Evolutionary conservation across 2,113 vertebrate genomes (phyloP).

Genomic region (Cyanoliseus patagonus): DNA sequence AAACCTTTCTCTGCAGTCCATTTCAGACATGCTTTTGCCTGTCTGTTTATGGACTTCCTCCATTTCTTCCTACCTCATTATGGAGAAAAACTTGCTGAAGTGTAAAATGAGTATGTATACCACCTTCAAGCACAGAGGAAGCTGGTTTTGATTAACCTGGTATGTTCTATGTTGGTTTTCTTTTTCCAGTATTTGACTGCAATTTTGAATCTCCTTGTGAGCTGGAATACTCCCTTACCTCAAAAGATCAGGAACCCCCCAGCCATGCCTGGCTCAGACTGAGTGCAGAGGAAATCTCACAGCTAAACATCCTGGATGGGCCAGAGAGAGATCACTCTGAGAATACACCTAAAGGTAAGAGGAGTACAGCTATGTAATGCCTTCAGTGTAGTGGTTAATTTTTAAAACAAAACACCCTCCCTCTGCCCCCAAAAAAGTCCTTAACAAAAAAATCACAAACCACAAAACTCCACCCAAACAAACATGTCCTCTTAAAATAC

Average conservation of each 20-base stretch:
- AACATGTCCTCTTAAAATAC: background rate
- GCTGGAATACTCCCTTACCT: constrained; percentile 74
- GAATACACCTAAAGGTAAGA: constrained; percentile 76
- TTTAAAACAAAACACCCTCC: background rate
- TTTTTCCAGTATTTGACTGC: constrained; percentile 79
- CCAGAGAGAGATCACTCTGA: constrained; percentile 69
- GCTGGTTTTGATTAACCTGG: background rate
- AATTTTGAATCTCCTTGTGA: constrained; percentile 81
- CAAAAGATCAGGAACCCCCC: constrained; percentile 37
- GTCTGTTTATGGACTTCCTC: background rate
- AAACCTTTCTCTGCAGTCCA: background rate
- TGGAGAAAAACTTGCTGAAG: background rate
- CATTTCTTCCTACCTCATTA: background rate
- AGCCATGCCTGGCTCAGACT: constrained; percentile 71
- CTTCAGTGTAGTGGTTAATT: background rate
- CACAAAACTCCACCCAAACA: background rate
- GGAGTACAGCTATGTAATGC: background rate
- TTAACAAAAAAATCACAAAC: background rate
- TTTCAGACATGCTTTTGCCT: background rate
- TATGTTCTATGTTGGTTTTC: background rate
- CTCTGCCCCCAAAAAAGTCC: background rate
- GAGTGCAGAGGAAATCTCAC: constrained; percentile 67
- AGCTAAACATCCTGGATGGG: constrained; percentile 55
- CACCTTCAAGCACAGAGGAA: background rate
- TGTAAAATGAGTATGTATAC: background rate